Percentiles rank a stretch among this genome's conserved stretches.
Evolutionary conservation across 2,113 vertebrate species (phyloP).

Genomic region (Gopherus evgoodei): DNA sequence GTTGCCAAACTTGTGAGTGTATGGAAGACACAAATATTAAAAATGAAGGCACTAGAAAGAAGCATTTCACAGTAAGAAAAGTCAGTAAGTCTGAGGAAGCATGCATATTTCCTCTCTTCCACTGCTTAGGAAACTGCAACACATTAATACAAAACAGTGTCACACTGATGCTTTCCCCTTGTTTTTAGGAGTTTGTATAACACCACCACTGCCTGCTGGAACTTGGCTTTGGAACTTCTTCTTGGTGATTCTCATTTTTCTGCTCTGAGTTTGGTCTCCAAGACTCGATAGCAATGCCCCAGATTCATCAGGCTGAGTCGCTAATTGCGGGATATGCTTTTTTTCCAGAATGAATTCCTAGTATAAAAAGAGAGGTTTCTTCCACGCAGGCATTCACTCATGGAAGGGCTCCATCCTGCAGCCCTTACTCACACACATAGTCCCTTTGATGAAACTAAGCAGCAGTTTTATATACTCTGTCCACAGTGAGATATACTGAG

Average conservation of each 20-base stretch:
- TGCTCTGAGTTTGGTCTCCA: slow-evolving; percentile 31
- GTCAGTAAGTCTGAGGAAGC: background rate
- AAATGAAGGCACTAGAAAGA: background rate
- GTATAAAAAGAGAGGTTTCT: background rate
- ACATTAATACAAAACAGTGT: background rate
- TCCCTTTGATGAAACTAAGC: background rate
- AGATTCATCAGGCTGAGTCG: slow-evolving; percentile 44
- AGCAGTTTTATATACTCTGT: background rate
- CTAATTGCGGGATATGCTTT: slow-evolving; percentile 66
- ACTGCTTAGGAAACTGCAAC: background rate
- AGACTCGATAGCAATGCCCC: slow-evolving; percentile 20
- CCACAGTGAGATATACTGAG: background rate
- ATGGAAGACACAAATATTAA: background rate
- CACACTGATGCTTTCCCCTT: background rate
- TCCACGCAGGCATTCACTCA: background rate
- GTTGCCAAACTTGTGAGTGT: background rate
- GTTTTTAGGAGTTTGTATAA: background rate
- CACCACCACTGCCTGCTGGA: background rate
- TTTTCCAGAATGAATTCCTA: slow-evolving; percentile 84
- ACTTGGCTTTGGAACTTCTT: background rate
- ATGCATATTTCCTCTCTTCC: background rate
- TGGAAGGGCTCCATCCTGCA: background rate
- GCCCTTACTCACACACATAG: background rate
- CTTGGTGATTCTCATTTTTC: background rate
- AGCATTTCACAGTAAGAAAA: background rate